Conservation (phyloP, 2,113 vertebrate genomes). For the Cinclus mexicanus region DNA sequence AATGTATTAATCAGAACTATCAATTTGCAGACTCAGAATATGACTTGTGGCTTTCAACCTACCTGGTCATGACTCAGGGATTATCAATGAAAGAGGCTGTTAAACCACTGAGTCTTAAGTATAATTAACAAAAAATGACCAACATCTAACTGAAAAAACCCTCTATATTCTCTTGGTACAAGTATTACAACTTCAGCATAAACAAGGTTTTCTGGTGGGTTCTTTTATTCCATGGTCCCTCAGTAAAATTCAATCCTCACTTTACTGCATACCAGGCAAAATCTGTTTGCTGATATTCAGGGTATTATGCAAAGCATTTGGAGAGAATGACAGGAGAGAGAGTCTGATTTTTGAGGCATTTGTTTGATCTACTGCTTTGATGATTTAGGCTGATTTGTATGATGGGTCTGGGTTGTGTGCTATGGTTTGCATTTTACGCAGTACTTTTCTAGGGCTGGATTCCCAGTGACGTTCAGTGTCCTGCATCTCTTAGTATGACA, state of each 20-base stretch:
- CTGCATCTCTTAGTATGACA: neutral
- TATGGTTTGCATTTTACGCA: constrained; percentile 49
- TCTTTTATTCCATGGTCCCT: constrained; percentile 2
- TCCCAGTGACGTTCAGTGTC: constrained; percentile 2
- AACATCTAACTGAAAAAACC: neutral
- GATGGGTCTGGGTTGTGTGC: constrained; percentile 47
- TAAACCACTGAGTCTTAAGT: neutral
- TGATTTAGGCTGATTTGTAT: constrained; percentile 69
- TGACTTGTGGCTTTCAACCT: neutral
- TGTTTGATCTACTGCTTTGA: constrained; percentile 70
- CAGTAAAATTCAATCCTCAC: constrained; percentile 47
- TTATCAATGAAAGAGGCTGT: neutral
- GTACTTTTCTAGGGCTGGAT: constrained; percentile 13
- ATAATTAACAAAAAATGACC: neutral
- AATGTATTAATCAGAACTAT: neutral
- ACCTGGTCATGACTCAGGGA: neutral
- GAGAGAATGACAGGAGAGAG: constrained; percentile 54
- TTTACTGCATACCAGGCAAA: constrained; percentile 56
- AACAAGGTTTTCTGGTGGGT: neutral
- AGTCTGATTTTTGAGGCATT: constrained; percentile 64
- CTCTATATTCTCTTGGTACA: neutral
- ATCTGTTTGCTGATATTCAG: constrained; percentile 67
- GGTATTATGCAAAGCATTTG: constrained; percentile 67
- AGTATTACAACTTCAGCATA: neutral
- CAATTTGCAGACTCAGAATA: neutral